A percentile compares a stretch with the other conserved stretches of the same genome.
These are phyloP conservation scores for Brachypteracias leptosomus DNA, from an alignment of 2,113 vertebrate genomes.

Conservation along the genomic window DNA sequence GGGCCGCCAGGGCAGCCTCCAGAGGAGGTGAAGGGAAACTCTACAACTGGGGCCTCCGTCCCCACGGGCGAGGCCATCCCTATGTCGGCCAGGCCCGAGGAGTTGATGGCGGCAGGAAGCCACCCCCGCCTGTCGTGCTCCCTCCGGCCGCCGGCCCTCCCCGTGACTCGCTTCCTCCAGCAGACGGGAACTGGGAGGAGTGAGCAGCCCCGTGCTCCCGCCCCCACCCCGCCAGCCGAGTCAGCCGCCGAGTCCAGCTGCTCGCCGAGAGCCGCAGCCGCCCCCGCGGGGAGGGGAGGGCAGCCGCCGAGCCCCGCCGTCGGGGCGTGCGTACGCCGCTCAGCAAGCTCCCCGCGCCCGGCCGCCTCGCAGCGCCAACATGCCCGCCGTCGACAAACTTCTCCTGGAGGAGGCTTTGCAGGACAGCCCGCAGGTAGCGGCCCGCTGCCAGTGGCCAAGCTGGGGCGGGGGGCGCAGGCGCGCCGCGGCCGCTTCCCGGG, in stretches of 20 bases:
- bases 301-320: not conserved
- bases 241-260: too few species aligned
- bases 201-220: too few species aligned
- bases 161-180: constrained; percentile 19
- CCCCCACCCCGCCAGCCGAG: too few species aligned
- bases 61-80: rapidly evolving
- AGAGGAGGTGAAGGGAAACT: rapidly evolving
- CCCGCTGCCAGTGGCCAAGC: not conserved
- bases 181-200: too few species aligned
- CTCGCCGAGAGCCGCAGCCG: too few species aligned
- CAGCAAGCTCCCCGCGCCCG: not conserved
- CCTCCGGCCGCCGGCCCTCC: not conserved
- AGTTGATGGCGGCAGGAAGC: not conserved
- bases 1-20: not conserved
- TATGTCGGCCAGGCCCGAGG: rapidly evolving
- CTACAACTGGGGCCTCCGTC: rapidly evolving
- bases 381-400: constrained; percentile 94
- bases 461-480: not conserved
- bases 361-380: constrained; percentile 66
- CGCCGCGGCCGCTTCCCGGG: not conserved
- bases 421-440: constrained; percentile 95
- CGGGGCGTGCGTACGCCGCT: constrained; percentile 5
- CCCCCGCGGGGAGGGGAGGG: not conserved
- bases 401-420: constrained; percentile 93
- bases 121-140: not conserved